Base-by-base conservation (phyloP, 1,140 invertebrate genomes). In the Tetragonula clypearis region DNA sequence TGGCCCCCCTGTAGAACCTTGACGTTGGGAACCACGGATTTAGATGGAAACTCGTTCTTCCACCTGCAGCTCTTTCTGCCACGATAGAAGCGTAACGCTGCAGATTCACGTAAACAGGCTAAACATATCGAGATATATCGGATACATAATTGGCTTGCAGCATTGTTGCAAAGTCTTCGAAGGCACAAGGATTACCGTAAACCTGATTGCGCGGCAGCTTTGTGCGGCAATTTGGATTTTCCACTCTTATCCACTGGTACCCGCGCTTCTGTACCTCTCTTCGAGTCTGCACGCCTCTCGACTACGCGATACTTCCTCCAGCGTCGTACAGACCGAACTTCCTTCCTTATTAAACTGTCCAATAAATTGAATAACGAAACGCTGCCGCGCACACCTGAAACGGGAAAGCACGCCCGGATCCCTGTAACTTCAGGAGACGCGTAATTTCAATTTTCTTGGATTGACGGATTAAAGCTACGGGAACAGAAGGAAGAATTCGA, bases 201-300 rank as follows among this genome's bases (percentile, higher is more conserved):
- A 88, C 69, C 82, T 88, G 87, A 88, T 88, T 88, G 79, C 83
- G 49, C 62, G 60, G 23, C 77, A 88, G 87, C 87, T 88, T 88
- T 82, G 87, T 88, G 77, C n/a, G 41, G 78, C 75, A 88, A 88
- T 88, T 88, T 88, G 87, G 87, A 88, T 88, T 85, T 81, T 85
- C 87, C 74, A 23, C 73, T 69, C 84, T 84, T 55, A 23, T 49
- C 30, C 55, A 35, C 66, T 35, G 11, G 49, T 23, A n/a, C 60
- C 19, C 14, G 3, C 35, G n/a, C 21, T 66, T 80, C 74, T 35
- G n/a, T 58, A n/a, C 35, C 53, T n/a, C 15, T 5, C 41, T 41
- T 41, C 23, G 4, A 53, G 19, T 60, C 56, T 69, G n/a, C 15
- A 68, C 62, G 5, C 41, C 6, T 49, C 41, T 56, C 62, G 56